Evolutionary conservation across 1,140 invertebrate species (phyloP), one percentile per base, ranked within the genome.

Genomic region (Teleogryllus occipitalis): DNA sequence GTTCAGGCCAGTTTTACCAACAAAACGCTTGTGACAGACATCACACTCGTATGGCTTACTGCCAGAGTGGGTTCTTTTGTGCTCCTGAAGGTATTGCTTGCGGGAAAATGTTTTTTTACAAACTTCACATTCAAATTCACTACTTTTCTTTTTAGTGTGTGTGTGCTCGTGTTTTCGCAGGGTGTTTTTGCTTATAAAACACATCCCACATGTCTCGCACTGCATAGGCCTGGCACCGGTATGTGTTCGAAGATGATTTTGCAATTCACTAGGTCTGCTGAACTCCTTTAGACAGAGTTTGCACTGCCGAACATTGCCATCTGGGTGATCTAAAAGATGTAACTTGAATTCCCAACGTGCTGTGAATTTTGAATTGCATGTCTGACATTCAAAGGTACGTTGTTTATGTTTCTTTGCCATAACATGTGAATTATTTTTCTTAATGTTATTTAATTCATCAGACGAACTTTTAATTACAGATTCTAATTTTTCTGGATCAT

Each of bases 31-130:
- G 14, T 75, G 73, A 48, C 81, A 82, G 8, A 81, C 76, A 3
- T 39, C 27, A 78, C 81, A 82, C 39, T 87, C 85, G 83, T 91
- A 92, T 2, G 91, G 91, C 81, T 92, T 92, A 82, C 91, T 90
- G 18, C 91, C 91, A 79, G 90, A 91, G 81, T 92, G 91, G 76
- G 91, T 90, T 77, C 91, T 82, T 54, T 90, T 84, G 83, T 92
- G 91, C 8, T 91, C 91, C 82, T 92, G 92, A 74, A 92, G 65
- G 47, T 82, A 82, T 47, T 82, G 80, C n/a, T 81, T 81, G 27
- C 81, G 65, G 21, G 65, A 78, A 48, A 78, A 82, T 48, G 65
- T 39, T 27, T 79, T 81, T 4, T 74, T 65, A 48, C 81, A 82
- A 3, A 81, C 74, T 48, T 75, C 77, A 79, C 81, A 82, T 21